phyloP scores from a whole-genome alignment of 2,113 vertebrate genomes.

The Eublepharis macularius region DNA sequence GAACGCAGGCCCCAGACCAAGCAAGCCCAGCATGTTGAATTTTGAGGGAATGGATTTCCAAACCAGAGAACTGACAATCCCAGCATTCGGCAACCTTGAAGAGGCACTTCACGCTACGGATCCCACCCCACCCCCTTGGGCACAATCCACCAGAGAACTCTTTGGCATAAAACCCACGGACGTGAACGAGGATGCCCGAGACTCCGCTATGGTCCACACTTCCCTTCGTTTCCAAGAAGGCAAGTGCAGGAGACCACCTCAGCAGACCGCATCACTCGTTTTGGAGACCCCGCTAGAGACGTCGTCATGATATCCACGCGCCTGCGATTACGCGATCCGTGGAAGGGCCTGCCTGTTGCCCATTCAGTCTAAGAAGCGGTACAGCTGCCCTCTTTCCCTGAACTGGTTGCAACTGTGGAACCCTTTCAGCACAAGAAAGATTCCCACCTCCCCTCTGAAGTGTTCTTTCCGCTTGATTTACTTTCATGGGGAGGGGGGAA shows the following conservation, averaged over 20 bases:
- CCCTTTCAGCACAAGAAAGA: neutral
- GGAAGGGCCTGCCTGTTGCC: neutral
- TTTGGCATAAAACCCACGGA: neutral
- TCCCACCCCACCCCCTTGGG: neutral
- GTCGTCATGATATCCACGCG: neutral
- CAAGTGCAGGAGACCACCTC: too few species aligned
- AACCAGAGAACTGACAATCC: slow-evolving; percentile 58
- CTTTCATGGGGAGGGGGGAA: neutral
- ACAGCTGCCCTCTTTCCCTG: neutral
- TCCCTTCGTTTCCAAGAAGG: neutral
- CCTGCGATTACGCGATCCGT: neutral
- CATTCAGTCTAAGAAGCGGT: neutral
- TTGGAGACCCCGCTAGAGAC: neutral
- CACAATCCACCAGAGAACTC: neutral
- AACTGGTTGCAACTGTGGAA: neutral
- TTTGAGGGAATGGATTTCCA: neutral
- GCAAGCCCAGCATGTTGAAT: neutral
- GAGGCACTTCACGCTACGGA: slow-evolving; percentile 29
- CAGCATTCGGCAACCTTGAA: slow-evolving; percentile 56
- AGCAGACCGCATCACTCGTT: too few species aligned
- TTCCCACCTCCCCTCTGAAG: neutral
- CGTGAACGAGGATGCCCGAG: too few species aligned
- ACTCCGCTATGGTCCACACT: too few species aligned
- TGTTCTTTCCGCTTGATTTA: neutral
- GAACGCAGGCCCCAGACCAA: neutral